Evolutionary conservation across 1,140 invertebrate genomes (phyloP).

Genomic region (Lepidostoma basale): DNA sequence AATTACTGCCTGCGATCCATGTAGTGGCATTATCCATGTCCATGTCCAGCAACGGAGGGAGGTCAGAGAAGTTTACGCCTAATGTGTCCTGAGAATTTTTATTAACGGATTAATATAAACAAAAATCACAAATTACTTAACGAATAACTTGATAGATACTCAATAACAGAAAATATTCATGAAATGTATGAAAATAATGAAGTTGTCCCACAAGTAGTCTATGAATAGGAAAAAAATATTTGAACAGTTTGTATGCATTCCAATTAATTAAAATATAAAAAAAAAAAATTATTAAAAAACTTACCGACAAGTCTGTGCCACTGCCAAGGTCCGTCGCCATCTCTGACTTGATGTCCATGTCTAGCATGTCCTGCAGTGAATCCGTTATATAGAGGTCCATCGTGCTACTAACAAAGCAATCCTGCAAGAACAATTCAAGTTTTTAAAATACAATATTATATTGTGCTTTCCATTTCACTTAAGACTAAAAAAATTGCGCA

Average conservation of each 20-base stretch:
- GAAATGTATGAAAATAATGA: not conserved
- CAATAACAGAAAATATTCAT: too few species aligned
- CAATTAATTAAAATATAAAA: not conserved
- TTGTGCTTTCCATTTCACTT: too few species aligned
- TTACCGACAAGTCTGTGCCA: constrained; percentile 65
- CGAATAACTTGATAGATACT: too few species aligned
- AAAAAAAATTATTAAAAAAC: constrained; percentile 37
- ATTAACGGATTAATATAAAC: not conserved
- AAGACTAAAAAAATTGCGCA: not conserved
- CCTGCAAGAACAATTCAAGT: constrained; percentile 48
- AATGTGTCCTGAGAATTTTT: constrained; percentile 54
- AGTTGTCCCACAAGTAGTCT: too few species aligned
- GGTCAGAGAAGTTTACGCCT: constrained; percentile 66
- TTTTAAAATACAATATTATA: too few species aligned
- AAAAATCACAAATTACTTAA: too few species aligned
- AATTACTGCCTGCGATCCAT: constrained; percentile 63
- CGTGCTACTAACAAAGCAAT: constrained; percentile 58
- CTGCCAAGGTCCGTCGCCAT: constrained; percentile 77
- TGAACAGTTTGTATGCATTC: too few species aligned
- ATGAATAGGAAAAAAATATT: too few species aligned
- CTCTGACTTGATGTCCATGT: constrained; percentile 81
- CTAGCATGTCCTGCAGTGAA: constrained; percentile 78
- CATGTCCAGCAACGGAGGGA: constrained; percentile 68
- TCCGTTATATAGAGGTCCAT: constrained; percentile 67
- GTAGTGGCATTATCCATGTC: constrained; percentile 66